Base-by-base conservation (phyloP, 2,113 vertebrate species). In the Turnix velox region DNA sequence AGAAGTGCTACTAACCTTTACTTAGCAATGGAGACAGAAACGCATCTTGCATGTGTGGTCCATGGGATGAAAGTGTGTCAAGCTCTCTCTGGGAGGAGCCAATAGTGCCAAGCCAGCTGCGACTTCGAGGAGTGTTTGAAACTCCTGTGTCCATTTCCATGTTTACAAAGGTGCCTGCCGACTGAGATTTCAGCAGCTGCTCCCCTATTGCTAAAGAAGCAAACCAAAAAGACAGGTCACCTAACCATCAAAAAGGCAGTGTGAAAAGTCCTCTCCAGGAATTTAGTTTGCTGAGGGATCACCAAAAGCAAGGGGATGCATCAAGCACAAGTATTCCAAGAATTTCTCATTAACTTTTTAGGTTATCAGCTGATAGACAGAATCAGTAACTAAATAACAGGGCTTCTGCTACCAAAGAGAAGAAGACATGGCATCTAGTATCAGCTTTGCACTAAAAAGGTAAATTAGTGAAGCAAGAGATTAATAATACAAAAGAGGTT, bases 11-110 rank as follows among this genome's bases (percentile, higher is more conserved):
- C 98, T 97, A 97, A 99, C 99, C 98, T 99, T 99, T 99, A 97
- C 97, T 99, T 75, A 98, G 97, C 93, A 99, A 98, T 87, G 99
- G 99, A 39, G 99, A 99, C 55, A 99, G 97, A 84, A 99, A 99
- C 12, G 99, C 99, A 24, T 99, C 99, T 73, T 99, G 99, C 39
- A 98, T 98, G 85, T 99, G 99, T 17, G 98, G 98, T 28, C 98
- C 98, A 49, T 98, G 98, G 46, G 99, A 98, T 4, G 98, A 99
- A 78, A 97, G 96, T 1, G 97, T 97, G 94, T 99, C 99, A 86
- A 97, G 97, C 62, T 99, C 99, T 88, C 98, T 98, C 86, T 97
- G 97, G 49, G 97, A 89, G 8, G 97, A 96, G 62, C 95, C 95
- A 3, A 99, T 90, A n/a, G 95, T 95, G 45, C 98, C 98, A 62